Evolutionary conservation across 2,797 vertebrate species (phyloP).

Genomic region (Aotus griseimembra): DNA sequence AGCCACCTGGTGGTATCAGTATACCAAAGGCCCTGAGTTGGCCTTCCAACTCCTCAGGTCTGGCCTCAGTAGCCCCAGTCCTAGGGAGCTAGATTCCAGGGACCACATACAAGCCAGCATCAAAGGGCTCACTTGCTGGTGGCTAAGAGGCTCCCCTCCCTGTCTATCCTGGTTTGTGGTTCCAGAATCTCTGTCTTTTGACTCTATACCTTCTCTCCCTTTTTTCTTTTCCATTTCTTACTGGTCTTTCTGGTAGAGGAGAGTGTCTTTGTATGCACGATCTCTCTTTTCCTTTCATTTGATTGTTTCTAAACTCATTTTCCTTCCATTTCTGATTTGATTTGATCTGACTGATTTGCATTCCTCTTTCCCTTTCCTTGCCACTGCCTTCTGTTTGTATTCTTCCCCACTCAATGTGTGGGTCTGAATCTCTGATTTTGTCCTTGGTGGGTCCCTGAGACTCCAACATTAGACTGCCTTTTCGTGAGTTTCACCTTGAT

Average conservation of each 20-base stretch:
- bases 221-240: background rate
- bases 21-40: background rate
- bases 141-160: background rate
- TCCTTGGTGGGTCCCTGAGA: background rate
- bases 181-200: background rate
- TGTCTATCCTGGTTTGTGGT: background rate
- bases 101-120: background rate
- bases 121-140: background rate
- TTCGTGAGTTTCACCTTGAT: background rate
- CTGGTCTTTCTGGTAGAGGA: background rate
- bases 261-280: background rate
- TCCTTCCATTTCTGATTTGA: background rate
- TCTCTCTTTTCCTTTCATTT: constrained; percentile 12
- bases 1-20: background rate
- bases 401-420: background rate
- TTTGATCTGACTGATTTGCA: background rate
- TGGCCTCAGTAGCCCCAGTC: background rate
- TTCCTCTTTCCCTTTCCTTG: background rate
- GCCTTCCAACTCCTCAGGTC: background rate
- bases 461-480: background rate
- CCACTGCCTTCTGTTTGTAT: background rate
- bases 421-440: background rate
- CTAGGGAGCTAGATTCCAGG: background rate
- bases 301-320: background rate
- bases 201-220: background rate